Conservation (phyloP, 2,113 vertebrate species). For the Coracopsis vasa region DNA sequence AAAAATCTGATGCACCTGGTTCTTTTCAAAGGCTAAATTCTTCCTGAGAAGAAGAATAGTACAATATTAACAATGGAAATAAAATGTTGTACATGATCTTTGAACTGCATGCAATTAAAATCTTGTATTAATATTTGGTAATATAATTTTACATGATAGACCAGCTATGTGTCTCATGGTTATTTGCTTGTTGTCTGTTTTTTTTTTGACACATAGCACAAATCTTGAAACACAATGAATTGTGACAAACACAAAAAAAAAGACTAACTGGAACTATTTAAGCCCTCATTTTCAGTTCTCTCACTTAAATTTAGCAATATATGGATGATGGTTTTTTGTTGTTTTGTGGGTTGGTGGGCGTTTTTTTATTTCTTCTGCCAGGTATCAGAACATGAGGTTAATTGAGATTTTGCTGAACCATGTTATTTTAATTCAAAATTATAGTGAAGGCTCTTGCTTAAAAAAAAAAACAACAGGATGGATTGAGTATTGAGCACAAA, state of each 20-base stretch:
- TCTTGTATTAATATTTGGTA: neutral
- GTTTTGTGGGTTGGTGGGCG: rapidly evolving
- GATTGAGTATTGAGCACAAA: neutral
- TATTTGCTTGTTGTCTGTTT: neutral
- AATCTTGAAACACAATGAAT: neutral
- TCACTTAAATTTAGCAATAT: neutral
- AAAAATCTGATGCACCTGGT: neutral
- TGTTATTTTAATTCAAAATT: neutral
- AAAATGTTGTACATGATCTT: neutral
- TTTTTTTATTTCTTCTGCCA: neutral
- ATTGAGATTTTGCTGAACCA: neutral
- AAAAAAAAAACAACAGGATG: neutral
- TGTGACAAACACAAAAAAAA: neutral
- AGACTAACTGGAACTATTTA: neutral
- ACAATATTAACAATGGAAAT: neutral
- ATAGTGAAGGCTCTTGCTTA: neutral
- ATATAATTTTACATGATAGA: neutral
- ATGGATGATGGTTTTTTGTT: neutral
- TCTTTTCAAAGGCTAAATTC: neutral
- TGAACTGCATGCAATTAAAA: neutral
- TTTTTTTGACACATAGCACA: neutral
- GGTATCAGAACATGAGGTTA: neutral
- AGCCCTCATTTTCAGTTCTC: neutral
- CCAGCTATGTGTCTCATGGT: neutral
- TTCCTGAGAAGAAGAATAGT: neutral